Evolutionary conservation across 2,888 invertebrate genomes (phyloP), one percentile per base, ranked within the genome.

Genomic region (Ochropleura plecta): DNA sequence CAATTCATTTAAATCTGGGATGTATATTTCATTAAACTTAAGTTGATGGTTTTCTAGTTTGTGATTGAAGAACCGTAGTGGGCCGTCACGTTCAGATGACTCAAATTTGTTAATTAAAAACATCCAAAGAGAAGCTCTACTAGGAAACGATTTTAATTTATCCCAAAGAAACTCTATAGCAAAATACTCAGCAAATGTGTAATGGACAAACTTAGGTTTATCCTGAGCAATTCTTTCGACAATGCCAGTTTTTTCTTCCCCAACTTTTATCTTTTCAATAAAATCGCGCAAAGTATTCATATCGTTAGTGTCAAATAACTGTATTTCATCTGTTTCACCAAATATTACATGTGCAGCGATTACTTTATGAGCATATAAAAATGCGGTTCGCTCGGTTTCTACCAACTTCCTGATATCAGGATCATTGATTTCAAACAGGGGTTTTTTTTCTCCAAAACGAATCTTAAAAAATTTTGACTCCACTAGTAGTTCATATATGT

Each of bases 171-270:
- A 80, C 68, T 86, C 86, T 10, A 66, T 70, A 12, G 81, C 78
- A 76, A 85, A 86, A 75, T 86, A 86, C 69, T 86, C 85, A 46
- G 79, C 85, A 62, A 78, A 85, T 40, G 83, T 79, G 9, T 74
- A 85, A 80, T 86, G 85, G 10, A 81, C 70, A 63, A 85, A 86
- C 57, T 78, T 73, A 10, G 81, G 83, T 62, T 81, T 46, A 14
- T 78, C 69, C 9, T 64, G 51, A 63, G 73, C 30, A 18, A 85
- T 76, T 49, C 20, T 70, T 46, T 73, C 73, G 42, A 86, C 70
- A 53, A 86, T 81, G 3, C 84, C 85, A 14, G 75, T 84, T 60
- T 83, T 85, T 62, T 85, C 85, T 16, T 81, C 76, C 1, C 84
- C 84, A 67, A 64, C 46, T 62, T 72, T 78, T 48, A 78, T 62